phyloP scores from a whole-genome alignment of 92 coral and sea anemone genomes.

The Plumapathes pennacea region DNA sequence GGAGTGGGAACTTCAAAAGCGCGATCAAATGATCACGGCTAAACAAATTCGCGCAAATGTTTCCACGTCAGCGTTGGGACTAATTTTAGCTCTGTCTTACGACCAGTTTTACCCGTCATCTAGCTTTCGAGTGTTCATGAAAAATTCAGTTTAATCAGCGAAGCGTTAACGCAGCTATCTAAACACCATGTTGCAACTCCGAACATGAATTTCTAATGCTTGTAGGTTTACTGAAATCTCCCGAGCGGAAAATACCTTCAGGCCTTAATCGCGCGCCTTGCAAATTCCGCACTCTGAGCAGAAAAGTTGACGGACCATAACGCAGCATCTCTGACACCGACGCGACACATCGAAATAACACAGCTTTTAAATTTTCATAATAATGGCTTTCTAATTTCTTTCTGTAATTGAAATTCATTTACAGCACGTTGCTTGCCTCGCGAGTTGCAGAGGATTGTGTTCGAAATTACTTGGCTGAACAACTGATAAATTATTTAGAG shows the following conservation, averaged over 20 bases:
- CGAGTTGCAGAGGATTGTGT: too few species aligned
- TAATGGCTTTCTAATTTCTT: slow-evolving; percentile 59
- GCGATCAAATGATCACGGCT: too few species aligned
- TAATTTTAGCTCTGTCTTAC: too few species aligned
- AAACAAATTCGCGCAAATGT: too few species aligned
- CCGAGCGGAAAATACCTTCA: too few species aligned
- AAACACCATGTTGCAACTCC: slow-evolving; percentile 54
- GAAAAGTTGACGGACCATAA: background rate
- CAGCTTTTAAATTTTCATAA: slow-evolving; percentile 46
- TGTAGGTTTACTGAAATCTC: too few species aligned
- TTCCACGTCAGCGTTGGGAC: too few species aligned
- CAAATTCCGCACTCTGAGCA: too few species aligned
- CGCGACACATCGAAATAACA: slow-evolving; percentile 1
- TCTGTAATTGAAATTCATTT: slow-evolving; percentile 58
- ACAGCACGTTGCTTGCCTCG: slow-evolving; percentile 35
- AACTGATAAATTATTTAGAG: slow-evolving; percentile 59
- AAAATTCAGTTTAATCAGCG: slow-evolving; percentile 80
- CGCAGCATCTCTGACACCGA: background rate
- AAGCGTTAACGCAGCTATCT: slow-evolving; percentile 84
- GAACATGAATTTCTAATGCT: slow-evolving; percentile 18
- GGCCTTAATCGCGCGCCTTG: too few species aligned
- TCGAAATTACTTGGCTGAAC: slow-evolving; percentile 68
- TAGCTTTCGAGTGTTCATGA: slow-evolving; percentile 67
- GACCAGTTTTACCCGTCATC: too few species aligned
- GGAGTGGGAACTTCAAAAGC: too few species aligned